These are phyloP conservation scores for Campoplex nolae DNA, from an alignment of 2,888 invertebrate species.

Conservation along the genomic window DNA sequence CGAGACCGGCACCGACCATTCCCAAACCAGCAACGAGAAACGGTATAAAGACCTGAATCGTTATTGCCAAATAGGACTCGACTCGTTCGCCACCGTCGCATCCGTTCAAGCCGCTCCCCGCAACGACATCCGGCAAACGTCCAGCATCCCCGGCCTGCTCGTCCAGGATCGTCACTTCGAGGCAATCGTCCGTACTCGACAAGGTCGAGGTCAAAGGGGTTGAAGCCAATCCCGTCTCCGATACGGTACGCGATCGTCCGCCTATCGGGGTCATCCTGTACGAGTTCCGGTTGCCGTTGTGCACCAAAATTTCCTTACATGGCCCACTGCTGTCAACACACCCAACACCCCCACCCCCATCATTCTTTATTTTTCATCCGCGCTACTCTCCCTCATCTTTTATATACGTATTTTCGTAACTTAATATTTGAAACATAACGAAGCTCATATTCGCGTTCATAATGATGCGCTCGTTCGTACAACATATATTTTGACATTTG, in stretches of 20 bases:
- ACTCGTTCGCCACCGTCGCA: slow-evolving; percentile 83
- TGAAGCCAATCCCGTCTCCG: slow-evolving; percentile 77
- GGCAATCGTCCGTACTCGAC: slow-evolving; percentile 73
- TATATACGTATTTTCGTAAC: no score
- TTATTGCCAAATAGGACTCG: slow-evolving; percentile 87
- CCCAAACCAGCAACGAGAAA: slow-evolving; percentile 92
- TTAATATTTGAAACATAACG: no score
- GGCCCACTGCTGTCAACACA: slow-evolving; percentile 80
- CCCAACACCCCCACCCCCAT: not conserved
- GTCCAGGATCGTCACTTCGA: slow-evolving; percentile 80
- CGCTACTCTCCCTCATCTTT: not conserved
- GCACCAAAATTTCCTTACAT: slow-evolving; percentile 82
- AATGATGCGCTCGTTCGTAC: no score
- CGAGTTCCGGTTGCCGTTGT: slow-evolving; percentile 74
- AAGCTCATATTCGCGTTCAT: not conserved
- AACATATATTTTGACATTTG: no score
- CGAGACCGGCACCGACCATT: slow-evolving; percentile 92
- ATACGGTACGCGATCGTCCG: slow-evolving; percentile 80
- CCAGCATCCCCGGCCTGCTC: slow-evolving; percentile 83
- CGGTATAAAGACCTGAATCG: slow-evolving; percentile 89
- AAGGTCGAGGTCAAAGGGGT: slow-evolving; percentile 71
- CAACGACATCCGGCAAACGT: slow-evolving; percentile 86
- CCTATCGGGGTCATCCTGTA: slow-evolving; percentile 82
- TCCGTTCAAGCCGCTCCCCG: slow-evolving; percentile 85
- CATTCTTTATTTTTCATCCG: not conserved